Percentiles rank a stretch among this genome's conserved stretches.
phyloP scores from a whole-genome alignment of 2,888 invertebrate species.

The Sepioteuthis lessoniana region DNA sequence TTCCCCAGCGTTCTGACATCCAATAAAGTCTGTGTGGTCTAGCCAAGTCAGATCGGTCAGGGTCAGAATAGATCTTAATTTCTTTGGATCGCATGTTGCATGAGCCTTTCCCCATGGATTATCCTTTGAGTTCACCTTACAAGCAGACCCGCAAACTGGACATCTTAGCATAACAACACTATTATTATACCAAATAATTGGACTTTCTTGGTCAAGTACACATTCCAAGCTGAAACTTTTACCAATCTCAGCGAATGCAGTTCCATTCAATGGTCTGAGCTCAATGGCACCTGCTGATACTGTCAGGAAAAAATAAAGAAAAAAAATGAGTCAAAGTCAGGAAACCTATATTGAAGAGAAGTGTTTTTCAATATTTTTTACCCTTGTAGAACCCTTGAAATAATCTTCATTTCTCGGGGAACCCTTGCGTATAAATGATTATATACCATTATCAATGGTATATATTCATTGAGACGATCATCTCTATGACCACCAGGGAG shows the following conservation, averaged over 20 bases:
- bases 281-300: not conserved
- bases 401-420: too few relatives aligned
- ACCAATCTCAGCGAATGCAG: not conserved
- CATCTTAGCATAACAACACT: not conserved
- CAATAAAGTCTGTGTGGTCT: not conserved
- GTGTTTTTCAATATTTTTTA: too few relatives aligned
- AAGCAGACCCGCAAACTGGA: not conserved
- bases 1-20: not conserved
- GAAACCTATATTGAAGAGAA: too few relatives aligned
- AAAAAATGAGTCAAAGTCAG: too few relatives aligned
- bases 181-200: conserved; percentile 33
- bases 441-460: too few relatives aligned
- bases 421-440: too few relatives aligned
- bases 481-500: too few relatives aligned
- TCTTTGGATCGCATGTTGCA: not conserved
- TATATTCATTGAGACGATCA: too few relatives aligned
- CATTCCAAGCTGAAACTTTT: not conserved
- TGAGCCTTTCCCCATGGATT: not conserved
- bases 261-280: not conserved
- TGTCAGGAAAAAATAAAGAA: not conserved
- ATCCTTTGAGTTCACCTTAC: not conserved
- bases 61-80: not conserved
- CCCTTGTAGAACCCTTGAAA: too few relatives aligned
- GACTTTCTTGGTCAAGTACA: not conserved
- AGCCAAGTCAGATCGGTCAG: not conserved